These are phyloP conservation scores for Julus scanicus DNA, from an alignment of 2,888 invertebrate genomes.

Conservation along the genomic window DNA sequence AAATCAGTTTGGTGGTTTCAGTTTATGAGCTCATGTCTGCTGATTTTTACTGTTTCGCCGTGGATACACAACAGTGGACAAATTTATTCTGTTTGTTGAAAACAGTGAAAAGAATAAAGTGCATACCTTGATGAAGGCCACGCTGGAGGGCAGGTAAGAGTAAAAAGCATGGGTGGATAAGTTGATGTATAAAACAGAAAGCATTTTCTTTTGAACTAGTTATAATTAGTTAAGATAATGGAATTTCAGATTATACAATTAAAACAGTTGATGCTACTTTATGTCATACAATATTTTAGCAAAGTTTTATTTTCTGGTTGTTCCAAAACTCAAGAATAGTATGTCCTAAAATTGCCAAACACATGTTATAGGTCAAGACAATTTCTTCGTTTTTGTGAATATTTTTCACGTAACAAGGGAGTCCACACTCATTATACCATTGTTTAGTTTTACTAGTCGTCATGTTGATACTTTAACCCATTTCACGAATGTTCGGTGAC, in stretches of 20 bases:
- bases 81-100: not conserved
- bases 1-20: not conserved
- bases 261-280: too few species aligned
- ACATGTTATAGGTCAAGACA: not conserved
- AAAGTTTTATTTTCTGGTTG: too few species aligned
- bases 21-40: not conserved
- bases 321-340: too few species aligned
- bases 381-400: not conserved
- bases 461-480: not conserved
- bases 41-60: slow-evolving; percentile 1
- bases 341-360: too few species aligned
- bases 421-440: not conserved
- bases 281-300: too few species aligned
- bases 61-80: not conserved
- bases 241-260: too few species aligned
- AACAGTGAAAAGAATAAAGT: not conserved
- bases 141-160: not conserved
- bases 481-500: not conserved
- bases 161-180: not conserved
- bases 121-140: not conserved
- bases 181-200: too few species aligned
- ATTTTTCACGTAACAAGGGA: not conserved
- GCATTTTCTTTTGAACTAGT: too few species aligned
- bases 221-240: too few species aligned
- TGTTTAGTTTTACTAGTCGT: not conserved